Base-by-base conservation (phyloP, 2,797 vertebrate species). In the Anabacerthia variegaticeps region DNA sequence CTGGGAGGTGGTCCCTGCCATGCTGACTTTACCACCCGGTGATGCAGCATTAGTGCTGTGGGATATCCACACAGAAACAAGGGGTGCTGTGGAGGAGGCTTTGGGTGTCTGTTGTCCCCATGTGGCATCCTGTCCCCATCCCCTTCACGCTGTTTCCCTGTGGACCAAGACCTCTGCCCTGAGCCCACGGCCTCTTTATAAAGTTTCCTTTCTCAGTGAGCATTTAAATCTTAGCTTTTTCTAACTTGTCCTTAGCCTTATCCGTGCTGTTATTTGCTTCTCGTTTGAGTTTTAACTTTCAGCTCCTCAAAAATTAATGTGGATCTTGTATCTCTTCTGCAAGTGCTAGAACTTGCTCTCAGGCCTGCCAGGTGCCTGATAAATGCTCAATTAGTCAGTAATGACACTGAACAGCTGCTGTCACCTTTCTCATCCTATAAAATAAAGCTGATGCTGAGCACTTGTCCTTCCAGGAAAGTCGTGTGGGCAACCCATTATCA, bases 401-500 rank as follows among this genome's bases (percentile, higher is more conserved):
- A 21, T 1, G 20, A 9, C 43, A 4, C 58, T 6, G 15, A 51
- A 20, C 26, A 28, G 58, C 22, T 3, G 12, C 34, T 4, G n/a
- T n/a, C 58, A 23, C 30, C 49, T 10, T 5, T 5, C 1, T 19
- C 11, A 7, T 2, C 10, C n/a, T 11, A 1, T 36, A 8, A 79
- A 55, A 61, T 4, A 32, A 21, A 62, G 54, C 12, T 59, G 17
- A 67, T 3, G 19, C 55, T 9, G 19, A 16, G 36, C 54, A 2
- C 26, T 32, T 52, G 20, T 13, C 18, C 41, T 94, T 63, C 37
- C 78, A 96, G 95, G 24, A 6, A 95, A 41, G 55, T 16, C 18
- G 0, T 95, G 95, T 0, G 1, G 3, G 6, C 13, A 4, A 4
- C 90, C 63, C 0, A 8, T 65, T 0, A 51, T 94, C 22, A 0